phyloP scores from a whole-genome alignment of 2,888 invertebrate genomes.

The Orthosia gracilis region DNA sequence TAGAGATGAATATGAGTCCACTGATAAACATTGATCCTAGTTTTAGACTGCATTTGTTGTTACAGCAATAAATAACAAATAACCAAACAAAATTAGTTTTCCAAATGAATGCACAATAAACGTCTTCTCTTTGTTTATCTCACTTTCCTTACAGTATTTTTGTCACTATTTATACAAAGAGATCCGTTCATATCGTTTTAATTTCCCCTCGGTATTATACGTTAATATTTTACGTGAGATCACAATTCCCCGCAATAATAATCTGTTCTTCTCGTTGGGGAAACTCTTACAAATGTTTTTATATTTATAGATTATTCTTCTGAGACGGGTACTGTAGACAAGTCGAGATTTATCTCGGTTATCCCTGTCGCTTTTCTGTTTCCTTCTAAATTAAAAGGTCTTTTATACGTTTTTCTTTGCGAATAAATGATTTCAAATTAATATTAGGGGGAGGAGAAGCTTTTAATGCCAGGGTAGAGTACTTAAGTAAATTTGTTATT shows the following conservation, averaged over 20 bases:
- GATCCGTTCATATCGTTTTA: slow-evolving; percentile 80
- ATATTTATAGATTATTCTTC: slow-evolving; percentile 76
- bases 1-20: neutral
- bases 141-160: slow-evolving; percentile 44
- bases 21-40: neutral
- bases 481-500: slow-evolving; percentile 51
- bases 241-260: slow-evolving; percentile 78
- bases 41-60: neutral
- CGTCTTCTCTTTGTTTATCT: slow-evolving; percentile 44
- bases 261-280: slow-evolving; percentile 75
- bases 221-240: slow-evolving; percentile 84
- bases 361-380: slow-evolving; percentile 76
- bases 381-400: slow-evolving; percentile 77
- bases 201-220: slow-evolving; percentile 84
- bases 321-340: slow-evolving; percentile 77
- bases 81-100: slow-evolving; percentile 24
- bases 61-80: slow-evolving; percentile 1
- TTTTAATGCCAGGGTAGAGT: slow-evolving; percentile 74
- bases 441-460: slow-evolving; percentile 78
- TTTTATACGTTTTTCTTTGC: slow-evolving; percentile 78
- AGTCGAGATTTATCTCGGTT: slow-evolving; percentile 82
- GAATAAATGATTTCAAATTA: slow-evolving; percentile 85
- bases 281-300: slow-evolving; percentile 76
- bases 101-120: slow-evolving; percentile 21
- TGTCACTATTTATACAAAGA: slow-evolving; percentile 74